Percentiles rank a stretch among this genome's conserved stretches.
phyloP scores from a whole-genome alignment of 2,797 vertebrate genomes.

The Anisognathus igniventris region DNA sequence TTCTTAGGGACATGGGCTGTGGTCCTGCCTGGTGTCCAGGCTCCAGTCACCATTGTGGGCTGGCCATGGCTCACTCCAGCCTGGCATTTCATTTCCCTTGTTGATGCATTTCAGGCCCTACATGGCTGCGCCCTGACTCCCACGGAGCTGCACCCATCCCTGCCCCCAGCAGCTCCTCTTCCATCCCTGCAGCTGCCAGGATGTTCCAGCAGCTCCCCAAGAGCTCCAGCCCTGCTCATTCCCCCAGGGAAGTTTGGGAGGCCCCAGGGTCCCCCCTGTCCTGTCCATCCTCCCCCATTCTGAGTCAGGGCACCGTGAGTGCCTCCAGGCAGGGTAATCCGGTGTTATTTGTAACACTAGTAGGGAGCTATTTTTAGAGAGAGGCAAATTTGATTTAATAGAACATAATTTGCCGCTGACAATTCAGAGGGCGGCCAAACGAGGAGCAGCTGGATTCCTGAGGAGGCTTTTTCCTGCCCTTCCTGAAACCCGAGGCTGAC shows the following conservation, averaged over 20 bases:
- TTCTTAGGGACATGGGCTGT: fast-evolving
- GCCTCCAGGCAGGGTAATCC: not conserved
- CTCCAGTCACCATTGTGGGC: fast-evolving
- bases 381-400: slow-evolving; percentile 63
- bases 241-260: fast-evolving
- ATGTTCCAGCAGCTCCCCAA: fast-evolving
- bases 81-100: not conserved
- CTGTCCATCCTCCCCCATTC: not conserved
- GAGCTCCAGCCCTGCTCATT: not conserved
- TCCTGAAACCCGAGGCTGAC: not conserved
- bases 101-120: not conserved
- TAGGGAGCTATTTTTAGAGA: slow-evolving; percentile 56
- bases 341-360: slow-evolving; percentile 10
- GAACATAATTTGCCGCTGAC: slow-evolving; percentile 51
- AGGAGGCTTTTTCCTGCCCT: slow-evolving; percentile 43
- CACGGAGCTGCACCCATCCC: fast-evolving
- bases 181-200: fast-evolving
- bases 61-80: not conserved
- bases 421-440: slow-evolving; percentile 25
- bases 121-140: not conserved
- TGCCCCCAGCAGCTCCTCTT: not conserved
- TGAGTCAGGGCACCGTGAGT: fast-evolving
- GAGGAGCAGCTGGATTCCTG: slow-evolving; percentile 57
- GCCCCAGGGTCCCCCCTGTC: not conserved
- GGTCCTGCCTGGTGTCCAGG: fast-evolving